These are phyloP conservation scores for Chamaea fasciata DNA, from an alignment of 2,113 vertebrate species.

Conservation along the genomic window DNA sequence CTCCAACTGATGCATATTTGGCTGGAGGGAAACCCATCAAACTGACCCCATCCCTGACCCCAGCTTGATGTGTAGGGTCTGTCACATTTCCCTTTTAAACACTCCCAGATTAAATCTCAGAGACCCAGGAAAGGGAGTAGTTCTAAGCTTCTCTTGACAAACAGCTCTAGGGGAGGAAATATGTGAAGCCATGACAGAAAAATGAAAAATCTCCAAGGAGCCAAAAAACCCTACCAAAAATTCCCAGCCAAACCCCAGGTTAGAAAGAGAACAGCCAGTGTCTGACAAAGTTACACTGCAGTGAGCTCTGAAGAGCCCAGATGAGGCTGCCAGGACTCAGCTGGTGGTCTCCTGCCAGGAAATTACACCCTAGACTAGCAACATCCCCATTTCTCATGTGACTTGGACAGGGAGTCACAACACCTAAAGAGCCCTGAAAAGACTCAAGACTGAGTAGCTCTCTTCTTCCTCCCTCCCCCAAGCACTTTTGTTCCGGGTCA, in stretches of 20 bases:
- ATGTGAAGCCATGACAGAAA: not conserved
- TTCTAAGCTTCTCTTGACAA: conserved; percentile 31
- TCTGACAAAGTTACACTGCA: not conserved
- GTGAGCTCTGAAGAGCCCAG: not conserved
- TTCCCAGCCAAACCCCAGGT: not conserved
- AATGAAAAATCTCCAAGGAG: not conserved
- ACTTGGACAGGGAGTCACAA: not conserved
- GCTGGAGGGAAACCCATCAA: conserved; percentile 33
- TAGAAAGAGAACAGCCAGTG: not conserved
- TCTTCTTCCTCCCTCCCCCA: not conserved
- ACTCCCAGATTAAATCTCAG: conserved; percentile 3
- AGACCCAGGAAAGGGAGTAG: not conserved
- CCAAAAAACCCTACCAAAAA: not conserved
- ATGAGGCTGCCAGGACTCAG: not conserved
- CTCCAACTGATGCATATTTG: not conserved
- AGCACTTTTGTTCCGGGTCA: conserved; percentile 32
- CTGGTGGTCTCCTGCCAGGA: not conserved
- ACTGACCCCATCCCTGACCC: conserved; percentile 3
- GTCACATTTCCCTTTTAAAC: conserved; percentile 38
- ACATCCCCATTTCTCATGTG: not conserved
- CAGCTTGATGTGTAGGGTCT: conserved; percentile 13
- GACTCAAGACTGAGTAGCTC: not conserved
- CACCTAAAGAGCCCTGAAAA: not conserved
- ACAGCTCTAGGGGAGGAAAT: not conserved
- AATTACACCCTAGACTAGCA: not conserved